Conservation (phyloP, 2,113 vertebrate genomes). For the Tympanuchus pallidicinctus region DNA sequence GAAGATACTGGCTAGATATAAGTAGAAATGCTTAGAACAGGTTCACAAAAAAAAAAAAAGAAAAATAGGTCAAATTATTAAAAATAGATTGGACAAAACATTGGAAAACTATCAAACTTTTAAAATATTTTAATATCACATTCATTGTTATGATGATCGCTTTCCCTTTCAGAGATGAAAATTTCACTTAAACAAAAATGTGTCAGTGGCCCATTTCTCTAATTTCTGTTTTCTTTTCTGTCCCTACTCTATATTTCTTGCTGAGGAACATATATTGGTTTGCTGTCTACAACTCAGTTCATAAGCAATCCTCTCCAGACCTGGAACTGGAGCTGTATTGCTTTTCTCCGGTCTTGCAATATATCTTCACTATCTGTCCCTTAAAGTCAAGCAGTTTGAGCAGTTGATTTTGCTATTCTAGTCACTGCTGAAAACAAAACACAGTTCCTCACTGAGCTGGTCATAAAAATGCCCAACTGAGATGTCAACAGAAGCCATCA, state of each 20-base stretch:
- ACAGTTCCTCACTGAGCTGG: neutral
- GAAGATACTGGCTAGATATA: neutral
- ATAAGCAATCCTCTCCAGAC: neutral
- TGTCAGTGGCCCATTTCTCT: neutral
- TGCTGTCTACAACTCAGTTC: neutral
- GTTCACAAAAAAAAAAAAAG: neutral
- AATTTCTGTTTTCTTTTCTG: neutral
- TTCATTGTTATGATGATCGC: neutral
- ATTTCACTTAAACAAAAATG: neutral
- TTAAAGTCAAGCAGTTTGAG: neutral
- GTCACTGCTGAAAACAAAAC: neutral
- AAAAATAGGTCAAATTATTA: neutral
- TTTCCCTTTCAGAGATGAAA: neutral
- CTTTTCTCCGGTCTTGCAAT: neutral
- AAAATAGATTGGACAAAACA: neutral
- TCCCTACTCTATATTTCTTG: neutral
- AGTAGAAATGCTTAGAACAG: neutral
- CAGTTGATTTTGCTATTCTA: neutral
- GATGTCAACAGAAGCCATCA: neutral
- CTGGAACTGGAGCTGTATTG: neutral
- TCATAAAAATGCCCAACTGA: neutral
- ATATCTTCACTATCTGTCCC: neutral
- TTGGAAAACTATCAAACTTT: neutral
- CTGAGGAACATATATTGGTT: neutral
- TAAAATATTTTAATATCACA: neutral